Percentiles rank a stretch among this genome's conserved stretches.
phyloP scores from a whole-genome alignment of 1,140 invertebrate species.

The Sarcophaga peregrina region DNA sequence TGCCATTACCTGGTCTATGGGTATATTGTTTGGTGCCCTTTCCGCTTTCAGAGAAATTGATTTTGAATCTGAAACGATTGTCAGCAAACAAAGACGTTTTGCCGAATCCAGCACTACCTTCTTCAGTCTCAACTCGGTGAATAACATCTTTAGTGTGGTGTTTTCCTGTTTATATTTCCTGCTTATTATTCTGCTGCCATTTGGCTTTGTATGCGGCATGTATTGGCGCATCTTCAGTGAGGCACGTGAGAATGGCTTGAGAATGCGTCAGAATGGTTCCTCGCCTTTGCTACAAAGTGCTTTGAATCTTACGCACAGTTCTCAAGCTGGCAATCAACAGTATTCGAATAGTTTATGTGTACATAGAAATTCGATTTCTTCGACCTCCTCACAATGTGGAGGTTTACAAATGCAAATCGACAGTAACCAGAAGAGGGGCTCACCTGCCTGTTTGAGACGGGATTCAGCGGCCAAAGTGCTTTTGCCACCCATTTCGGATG shows the following conservation, averaged over 20 bases:
- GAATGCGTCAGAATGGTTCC: conserved; percentile 75
- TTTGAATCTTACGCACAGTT: conserved; percentile 63
- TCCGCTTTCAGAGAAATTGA: conserved; percentile 65
- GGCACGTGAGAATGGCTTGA: conserved; percentile 76
- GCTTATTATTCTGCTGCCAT: conserved; percentile 75
- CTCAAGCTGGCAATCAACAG: conserved; percentile 61
- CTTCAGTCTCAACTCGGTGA: conserved; percentile 53
- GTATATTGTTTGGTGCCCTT: conserved; percentile 70
- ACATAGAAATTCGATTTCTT: conserved; percentile 59
- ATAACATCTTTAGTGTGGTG: conserved; percentile 58
- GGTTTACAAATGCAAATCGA: conserved; percentile 64
- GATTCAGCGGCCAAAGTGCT: conserved; percentile 62
- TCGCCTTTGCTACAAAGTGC: conserved; percentile 68
- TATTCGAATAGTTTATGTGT: conserved; percentile 62
- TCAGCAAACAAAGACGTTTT: conserved; percentile 53
- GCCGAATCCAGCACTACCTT: conserved; percentile 51
- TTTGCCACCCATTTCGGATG: conserved; percentile 62
- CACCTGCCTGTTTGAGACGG: conserved; percentile 56
- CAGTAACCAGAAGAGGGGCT: conserved; percentile 53
- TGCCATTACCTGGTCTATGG: conserved; percentile 74
- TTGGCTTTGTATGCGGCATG: conserved; percentile 76
- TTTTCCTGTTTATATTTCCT: conserved; percentile 69
- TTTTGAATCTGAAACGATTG: conserved; percentile 55
- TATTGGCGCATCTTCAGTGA: conserved; percentile 79
- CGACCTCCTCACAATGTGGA: conserved; percentile 53